Evolutionary conservation across 2,888 invertebrate genomes (phyloP).

Genomic region (Arrhopalites spinosus): DNA sequence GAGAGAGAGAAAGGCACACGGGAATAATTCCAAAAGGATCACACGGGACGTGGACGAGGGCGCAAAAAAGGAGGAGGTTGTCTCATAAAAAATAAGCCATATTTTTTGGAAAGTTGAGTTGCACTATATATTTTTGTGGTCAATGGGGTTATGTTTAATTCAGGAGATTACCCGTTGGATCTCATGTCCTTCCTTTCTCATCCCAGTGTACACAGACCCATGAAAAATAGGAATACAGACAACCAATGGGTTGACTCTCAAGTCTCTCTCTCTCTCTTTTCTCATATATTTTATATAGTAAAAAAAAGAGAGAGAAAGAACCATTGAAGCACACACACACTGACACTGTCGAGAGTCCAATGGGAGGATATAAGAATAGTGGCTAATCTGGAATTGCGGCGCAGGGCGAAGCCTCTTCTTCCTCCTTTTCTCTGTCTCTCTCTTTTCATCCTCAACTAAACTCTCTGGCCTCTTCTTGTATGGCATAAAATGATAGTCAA

Average conservation of each 20-base stretch:
- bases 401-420: slow-evolving; percentile 18
- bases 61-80: slow-evolving; percentile 30
- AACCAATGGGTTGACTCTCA: slow-evolving; percentile 10
- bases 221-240: slow-evolving; percentile 2
- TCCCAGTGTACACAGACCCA: neutral
- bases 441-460: slow-evolving; percentile 1
- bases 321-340: slow-evolving; percentile 22
- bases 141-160: slow-evolving; percentile 57
- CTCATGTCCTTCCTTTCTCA: slow-evolving; percentile 44
- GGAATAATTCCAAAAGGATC: slow-evolving; percentile 54
- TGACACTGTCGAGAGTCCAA: neutral
- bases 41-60: slow-evolving; percentile 44
- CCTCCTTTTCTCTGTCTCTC: slow-evolving; percentile 15
- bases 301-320: slow-evolving; percentile 16
- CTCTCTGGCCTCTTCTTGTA: slow-evolving; percentile 1
- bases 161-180: slow-evolving; percentile 57
- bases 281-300: slow-evolving; percentile 4
- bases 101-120: slow-evolving; percentile 44
- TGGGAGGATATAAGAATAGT: slow-evolving; percentile 34
- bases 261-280: slow-evolving; percentile 19
- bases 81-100: slow-evolving; percentile 53
- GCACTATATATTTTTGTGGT: slow-evolving; percentile 52
- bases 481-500: slow-evolving; percentile 11
- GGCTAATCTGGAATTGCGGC: slow-evolving; percentile 33
- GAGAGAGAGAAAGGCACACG: slow-evolving; percentile 44